Percentiles rank a stretch among this genome's conserved stretches.
These are phyloP conservation scores for Bactericera cockerelli DNA, from an alignment of 1,140 invertebrate species.

Conservation along the genomic window DNA sequence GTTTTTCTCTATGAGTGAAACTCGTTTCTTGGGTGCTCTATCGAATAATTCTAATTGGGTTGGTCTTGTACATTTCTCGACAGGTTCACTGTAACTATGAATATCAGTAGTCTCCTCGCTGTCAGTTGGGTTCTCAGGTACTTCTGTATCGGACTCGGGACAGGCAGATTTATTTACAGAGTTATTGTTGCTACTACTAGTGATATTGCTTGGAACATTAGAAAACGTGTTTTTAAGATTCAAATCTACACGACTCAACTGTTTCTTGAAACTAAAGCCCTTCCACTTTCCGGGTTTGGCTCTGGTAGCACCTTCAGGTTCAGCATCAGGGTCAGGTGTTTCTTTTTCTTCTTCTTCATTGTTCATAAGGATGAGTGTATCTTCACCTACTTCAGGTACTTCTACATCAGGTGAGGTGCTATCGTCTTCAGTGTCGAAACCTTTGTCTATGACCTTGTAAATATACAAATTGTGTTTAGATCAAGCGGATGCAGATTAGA, in stretches of 20 bases:
- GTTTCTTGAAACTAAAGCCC: conserved; percentile 58
- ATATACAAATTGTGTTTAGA: conserved; percentile 15
- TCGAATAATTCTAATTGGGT: conserved; percentile 46
- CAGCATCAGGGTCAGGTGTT: conserved; percentile 4
- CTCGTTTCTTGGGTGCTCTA: conserved; percentile 32
- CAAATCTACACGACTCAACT: conserved; percentile 61
- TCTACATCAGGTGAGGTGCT: conserved; percentile 17
- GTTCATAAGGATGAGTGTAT: conserved; percentile 18
- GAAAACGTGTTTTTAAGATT: conserved; percentile 53
- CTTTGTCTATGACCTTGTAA: conserved; percentile 21
- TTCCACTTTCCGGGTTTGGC: conserved; percentile 26
- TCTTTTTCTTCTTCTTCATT: not conserved
- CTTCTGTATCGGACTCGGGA: not conserved
- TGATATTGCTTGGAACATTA: not conserved
- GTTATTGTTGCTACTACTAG: conserved; percentile 13
- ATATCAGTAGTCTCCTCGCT: not conserved
- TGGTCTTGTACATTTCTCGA: conserved; percentile 29
- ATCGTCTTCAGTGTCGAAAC: conserved; percentile 18
- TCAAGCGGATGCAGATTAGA: conserved; percentile 5
- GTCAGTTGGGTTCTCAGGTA: not conserved
- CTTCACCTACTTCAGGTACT: conserved; percentile 23
- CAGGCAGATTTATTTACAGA: conserved; percentile 7
- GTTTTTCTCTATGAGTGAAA: conserved; percentile 25
- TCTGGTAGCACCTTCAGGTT: not conserved
- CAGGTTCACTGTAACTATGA: not conserved